Evolutionary conservation across 2,113 vertebrate species (phyloP).

Genomic region (Parotia lawesii): DNA sequence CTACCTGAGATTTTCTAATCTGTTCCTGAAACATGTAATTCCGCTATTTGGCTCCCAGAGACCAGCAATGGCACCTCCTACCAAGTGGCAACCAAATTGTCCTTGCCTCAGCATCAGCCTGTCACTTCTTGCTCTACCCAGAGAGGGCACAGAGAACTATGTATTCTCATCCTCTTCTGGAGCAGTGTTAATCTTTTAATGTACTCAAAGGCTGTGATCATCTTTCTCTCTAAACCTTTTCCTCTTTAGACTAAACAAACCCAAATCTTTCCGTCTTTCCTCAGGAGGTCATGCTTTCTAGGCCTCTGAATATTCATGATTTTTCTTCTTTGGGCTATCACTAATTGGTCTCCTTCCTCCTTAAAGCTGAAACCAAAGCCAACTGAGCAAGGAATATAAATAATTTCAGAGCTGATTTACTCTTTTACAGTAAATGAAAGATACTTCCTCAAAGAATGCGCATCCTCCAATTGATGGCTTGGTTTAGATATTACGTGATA

Average conservation of each 20-base stretch:
- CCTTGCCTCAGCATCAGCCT: not conserved
- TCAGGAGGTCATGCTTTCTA: constrained; percentile 19
- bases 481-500: not conserved
- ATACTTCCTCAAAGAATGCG: not conserved
- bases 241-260: constrained; percentile 2
- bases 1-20: not conserved
- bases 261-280: not conserved
- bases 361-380: constrained; percentile 9
- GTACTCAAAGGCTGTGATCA: not conserved
- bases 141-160: not conserved
- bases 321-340: constrained; percentile 40
- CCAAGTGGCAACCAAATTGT: not conserved
- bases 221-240: not conserved
- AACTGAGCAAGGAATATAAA: not conserved
- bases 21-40: not conserved
- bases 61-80: not conserved
- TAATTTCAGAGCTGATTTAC: not conserved
- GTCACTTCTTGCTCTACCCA: not conserved
- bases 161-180: not conserved
- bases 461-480: not conserved
- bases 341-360: constrained; percentile 8
- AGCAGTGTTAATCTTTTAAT: not conserved
- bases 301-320: constrained; percentile 36
- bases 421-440: not conserved
- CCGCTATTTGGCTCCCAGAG: not conserved